These are phyloP conservation scores for Microctenopoma steveboyesi DNA, from an alignment of 2,797 vertebrate genomes.

Conservation along the genomic window DNA sequence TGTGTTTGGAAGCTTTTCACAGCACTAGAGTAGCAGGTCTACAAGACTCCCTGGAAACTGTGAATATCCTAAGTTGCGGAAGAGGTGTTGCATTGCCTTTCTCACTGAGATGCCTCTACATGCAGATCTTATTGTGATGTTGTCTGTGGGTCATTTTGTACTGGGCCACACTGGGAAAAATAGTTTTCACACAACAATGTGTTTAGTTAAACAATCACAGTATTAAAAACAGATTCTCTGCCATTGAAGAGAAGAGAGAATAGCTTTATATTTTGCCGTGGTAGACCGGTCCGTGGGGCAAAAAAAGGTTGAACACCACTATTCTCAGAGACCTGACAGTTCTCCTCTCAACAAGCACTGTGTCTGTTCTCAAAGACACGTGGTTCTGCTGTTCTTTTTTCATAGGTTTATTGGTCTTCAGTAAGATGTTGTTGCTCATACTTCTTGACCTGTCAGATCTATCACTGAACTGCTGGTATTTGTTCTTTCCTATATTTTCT, in stretches of 20 bases:
- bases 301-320: too few species aligned
- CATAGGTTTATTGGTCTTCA: neutral
- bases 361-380: neutral
- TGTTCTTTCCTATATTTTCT: too few species aligned
- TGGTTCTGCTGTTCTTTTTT: neutral
- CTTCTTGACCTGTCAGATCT: neutral
- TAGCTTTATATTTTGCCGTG: too few species aligned
- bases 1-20: neutral
- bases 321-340: neutral
- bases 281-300: too few species aligned
- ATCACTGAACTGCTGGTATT: too few species aligned
- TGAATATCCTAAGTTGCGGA: neutral
- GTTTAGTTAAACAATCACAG: too few species aligned
- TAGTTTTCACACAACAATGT: too few species aligned
- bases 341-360: neutral
- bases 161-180: too few species aligned
- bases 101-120: neutral
- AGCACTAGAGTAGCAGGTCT: neutral
- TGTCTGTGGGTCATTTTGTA: too few species aligned
- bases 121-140: too few species aligned
- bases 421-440: neutral
- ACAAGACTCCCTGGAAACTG: neutral
- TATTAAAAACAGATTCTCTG: too few species aligned
- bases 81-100: neutral
- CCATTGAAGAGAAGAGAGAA: too few species aligned